Conservation (phyloP, 2,888 invertebrate genomes). For the Acanthosepion lycidas region DNA sequence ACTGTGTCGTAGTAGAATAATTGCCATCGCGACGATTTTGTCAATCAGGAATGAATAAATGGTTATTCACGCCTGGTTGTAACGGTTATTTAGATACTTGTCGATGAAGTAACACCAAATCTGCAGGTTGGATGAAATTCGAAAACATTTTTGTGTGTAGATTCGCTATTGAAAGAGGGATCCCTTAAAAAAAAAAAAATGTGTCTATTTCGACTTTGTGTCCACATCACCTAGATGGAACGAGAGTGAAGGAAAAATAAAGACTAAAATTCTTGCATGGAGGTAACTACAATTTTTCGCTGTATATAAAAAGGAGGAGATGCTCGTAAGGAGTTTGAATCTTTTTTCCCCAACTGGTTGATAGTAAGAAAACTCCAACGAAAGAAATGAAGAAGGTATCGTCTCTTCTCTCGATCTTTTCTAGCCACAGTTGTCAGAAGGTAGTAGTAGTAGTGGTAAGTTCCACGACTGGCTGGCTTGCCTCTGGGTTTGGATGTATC, state of each 20-base stretch:
- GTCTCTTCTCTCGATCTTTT: background rate
- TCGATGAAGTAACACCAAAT: background rate
- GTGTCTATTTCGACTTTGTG: too few species aligned
- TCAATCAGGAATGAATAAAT: background rate
- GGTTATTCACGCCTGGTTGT: background rate
- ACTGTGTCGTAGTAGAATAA: background rate
- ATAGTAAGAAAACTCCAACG: background rate
- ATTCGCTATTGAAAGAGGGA: background rate
- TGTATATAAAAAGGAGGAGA: background rate
- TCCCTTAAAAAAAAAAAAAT: too few species aligned
- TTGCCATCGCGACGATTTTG: background rate
- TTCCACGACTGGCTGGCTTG: background rate
- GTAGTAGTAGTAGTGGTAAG: constrained; percentile 4
- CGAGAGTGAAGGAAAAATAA: too few species aligned
- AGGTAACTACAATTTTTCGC: too few species aligned
- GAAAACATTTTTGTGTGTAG: background rate
- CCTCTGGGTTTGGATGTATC: background rate
- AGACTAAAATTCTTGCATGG: too few species aligned
- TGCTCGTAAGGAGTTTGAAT: background rate
- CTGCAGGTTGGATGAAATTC: background rate
- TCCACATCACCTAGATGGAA: too few species aligned
- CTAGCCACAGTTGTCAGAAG: constrained; percentile 13
- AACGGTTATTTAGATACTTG: background rate
- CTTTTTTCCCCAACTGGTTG: background rate
- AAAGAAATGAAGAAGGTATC: too few species aligned